Conservation (phyloP, 2,888 invertebrate genomes). For the Orchestes rusci region DNA sequence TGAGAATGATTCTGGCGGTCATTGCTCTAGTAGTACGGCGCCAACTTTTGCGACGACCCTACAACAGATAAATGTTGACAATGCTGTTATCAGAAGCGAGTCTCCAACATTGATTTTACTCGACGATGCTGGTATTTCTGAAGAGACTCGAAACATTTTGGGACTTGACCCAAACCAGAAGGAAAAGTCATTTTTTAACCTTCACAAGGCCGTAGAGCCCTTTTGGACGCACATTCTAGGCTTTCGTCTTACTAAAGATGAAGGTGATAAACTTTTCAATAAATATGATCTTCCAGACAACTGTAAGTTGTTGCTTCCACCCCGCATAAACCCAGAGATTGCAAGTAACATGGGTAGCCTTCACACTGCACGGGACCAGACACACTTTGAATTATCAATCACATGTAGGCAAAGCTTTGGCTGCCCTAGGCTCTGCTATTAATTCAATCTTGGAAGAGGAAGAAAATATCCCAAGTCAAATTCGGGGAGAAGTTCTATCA, state of each 20-base stretch:
- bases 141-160: background rate
- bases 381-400: background rate
- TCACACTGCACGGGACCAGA: background rate
- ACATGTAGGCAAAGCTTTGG: background rate
- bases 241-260: background rate
- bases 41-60: background rate
- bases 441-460: background rate
- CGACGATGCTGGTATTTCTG: background rate
- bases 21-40: background rate
- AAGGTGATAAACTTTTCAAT: background rate
- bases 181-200: background rate
- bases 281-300: background rate
- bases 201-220: background rate
- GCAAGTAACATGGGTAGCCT: background rate
- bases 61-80: background rate
- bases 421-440: background rate
- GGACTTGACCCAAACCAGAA: background rate
- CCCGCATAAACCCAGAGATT: background rate
- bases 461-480: background rate
- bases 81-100: background rate
- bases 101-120: background rate
- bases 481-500: conserved; percentile 17
- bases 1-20: background rate
- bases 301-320: background rate
- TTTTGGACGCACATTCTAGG: background rate